Evolutionary conservation across 2,888 invertebrate species (phyloP).

Genomic region (Lagria hirta): DNA sequence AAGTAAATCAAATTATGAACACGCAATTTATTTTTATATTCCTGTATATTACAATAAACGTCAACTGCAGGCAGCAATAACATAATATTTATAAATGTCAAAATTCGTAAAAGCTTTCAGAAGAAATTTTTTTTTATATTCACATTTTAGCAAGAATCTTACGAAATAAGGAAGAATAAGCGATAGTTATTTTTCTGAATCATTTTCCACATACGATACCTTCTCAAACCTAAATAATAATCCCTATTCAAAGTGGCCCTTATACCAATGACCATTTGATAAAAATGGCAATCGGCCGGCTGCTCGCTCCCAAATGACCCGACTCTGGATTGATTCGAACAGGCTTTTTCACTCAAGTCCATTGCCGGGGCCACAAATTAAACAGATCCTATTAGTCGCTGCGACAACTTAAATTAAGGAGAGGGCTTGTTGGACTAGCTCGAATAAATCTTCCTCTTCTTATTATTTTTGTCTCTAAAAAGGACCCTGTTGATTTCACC

Average conservation of each 20-base stretch:
- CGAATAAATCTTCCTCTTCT: constrained; percentile 12
- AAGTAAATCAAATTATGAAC: no score
- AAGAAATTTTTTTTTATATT: no score
- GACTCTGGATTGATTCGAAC: constrained; percentile 24
- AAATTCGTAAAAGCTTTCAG: no score
- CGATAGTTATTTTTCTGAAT: no score
- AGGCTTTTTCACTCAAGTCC: constrained; percentile 22
- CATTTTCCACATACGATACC: no score
- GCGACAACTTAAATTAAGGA: constrained; percentile 18
- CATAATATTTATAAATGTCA: no score
- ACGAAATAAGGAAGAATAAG: no score
- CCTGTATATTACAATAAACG: no score
- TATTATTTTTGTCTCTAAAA: constrained; percentile 3
- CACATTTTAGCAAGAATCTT: no score
- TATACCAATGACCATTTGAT: constrained; percentile 3
- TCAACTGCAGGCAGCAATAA: no score
- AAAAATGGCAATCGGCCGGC: constrained; percentile 6
- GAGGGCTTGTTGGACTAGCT: constrained; percentile 1
- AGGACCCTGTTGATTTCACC: constrained; percentile 14
- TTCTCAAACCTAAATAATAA: no score
- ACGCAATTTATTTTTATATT: no score
- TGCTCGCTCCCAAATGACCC: constrained; percentile 4
- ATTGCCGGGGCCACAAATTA: constrained; percentile 17
- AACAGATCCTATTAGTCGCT: constrained; percentile 15
- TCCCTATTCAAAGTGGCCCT: not conserved